Base-by-base conservation (phyloP, 1,140 invertebrate genomes). In the Andrena cerasifolii region DNA sequence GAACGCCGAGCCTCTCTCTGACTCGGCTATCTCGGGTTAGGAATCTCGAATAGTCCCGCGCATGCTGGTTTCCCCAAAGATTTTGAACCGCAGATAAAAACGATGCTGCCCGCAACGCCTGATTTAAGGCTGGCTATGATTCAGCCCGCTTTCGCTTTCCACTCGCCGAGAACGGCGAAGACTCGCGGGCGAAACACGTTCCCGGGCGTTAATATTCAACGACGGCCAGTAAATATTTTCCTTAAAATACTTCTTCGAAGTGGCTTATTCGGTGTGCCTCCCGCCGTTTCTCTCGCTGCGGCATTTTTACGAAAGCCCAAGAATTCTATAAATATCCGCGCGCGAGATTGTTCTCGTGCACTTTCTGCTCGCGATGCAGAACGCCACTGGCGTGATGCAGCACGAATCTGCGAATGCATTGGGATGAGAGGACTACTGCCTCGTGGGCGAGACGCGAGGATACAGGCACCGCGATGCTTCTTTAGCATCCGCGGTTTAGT, bases 141-240 rank as follows among this genome's bases (percentile, higher is more conserved):
- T 67, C 72, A 43, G 49, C 10, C n/a, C 21, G 51, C 73, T 75
- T 75, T 68, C 73, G 63, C 73, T 75, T 67, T 75, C 31, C 28
- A 24, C 21, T 58, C 40, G 18, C 40, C 18, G n/a, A 16, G 33
- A 40, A 61, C 3, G 18, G n/a, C 0, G 26, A 47, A 36, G 12
- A 47, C 1, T 47, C 18, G 5, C 47, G 5, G n/a, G 71, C 5
- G 61, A 33, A 54, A 53, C 56, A 49, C 40, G 26, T 33, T 49
- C 54, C 3, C 33, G 26, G 14, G n/a, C 28, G 5, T 54, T 40
- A 14, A 51, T 28, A 72, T 71, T 59, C 68, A 59, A 47, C 28
- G 14, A 3, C 14, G 12, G 54, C 28, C 26, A 59, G n/a, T 59
- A 58, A 58, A 28, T 18, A 5, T n/a, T 70, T 58, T 68, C 31